Evolutionary conservation across 2,113 vertebrate genomes (phyloP), one percentile per base, ranked within the genome.

Genomic region (Scatophagus argus): DNA sequence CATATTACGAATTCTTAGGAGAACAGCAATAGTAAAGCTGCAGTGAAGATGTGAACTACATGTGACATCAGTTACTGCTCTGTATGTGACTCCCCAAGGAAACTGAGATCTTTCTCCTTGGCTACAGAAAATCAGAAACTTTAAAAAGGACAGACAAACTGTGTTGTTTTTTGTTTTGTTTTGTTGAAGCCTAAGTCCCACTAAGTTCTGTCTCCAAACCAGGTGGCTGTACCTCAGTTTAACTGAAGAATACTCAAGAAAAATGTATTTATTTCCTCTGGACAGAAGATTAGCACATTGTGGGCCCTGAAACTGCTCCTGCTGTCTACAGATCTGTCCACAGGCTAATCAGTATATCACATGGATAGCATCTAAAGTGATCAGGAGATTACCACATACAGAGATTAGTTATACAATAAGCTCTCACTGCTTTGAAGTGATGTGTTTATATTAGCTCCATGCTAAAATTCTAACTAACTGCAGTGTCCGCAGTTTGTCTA

Each of bases 331-430:
- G 46, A 67, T 83, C 77, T 74, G 68, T 62, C 72, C 81, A 5
- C 72, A 67, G 56, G 61, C 46, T 90, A 87, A 88, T 90, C 90
- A 90, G 76, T 62, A 54, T 49, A 80, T 83, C 81, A 87, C 87
- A 88, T 86, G 88, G 76, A 81, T 51, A n/a, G 19, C 29, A 74
- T 87, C 67, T 85, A 76, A 84, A 85, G 77, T 83, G 56, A 86
- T 88, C 73, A 88, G 87, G 87, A 90, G 84, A 92, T 90, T 87
- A 89, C 11, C 64, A 58, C 83, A 83, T 66, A 83, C 82, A 63
- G 56, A 81, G 87, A 87, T 90, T 86, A 90, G 84, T 51, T 21
- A 83, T 52, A 52, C 51, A 76, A 29, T 19, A 69, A 80, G 38
- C 86, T 83, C 84, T 59, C 41, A 4, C 67, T 79, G 32, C 17